Evolutionary conservation across 2,888 invertebrate genomes (phyloP), one percentile per base, ranked within the genome.

Genomic region (Heliconius ethilla): DNA sequence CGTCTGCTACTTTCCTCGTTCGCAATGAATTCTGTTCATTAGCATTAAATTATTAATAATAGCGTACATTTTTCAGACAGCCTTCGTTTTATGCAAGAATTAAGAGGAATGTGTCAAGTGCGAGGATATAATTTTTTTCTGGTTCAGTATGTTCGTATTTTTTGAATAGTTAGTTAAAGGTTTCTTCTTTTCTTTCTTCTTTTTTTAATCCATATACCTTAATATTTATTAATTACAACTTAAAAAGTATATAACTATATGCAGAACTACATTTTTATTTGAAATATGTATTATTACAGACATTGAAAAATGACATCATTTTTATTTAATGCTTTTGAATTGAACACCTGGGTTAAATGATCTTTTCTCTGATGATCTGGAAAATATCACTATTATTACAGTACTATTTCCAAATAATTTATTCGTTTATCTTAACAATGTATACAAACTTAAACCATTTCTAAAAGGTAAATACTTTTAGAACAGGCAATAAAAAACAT

Each of bases 41-140:
- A 80, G 70, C 81, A 81, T 82, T 80, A 81, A 81, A 81, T 81
- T 82, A 82, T 80, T 82, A 82, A 81, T 78, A 78, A 75, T 80
- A 55, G 81, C 73, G n/a, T 70, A 70, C 77, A 78, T 76, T 83
- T 79, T 81, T 76, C 69, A 55, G 77, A 81, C 77, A 79, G 77
- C 77, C 63, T 65, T 75, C 81, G 75, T 76, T 82, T 77, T 72
- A 66, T 74, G 77, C 59, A 73, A 73, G 66, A 77, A 81, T 82
- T 81, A 82, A 81, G 55, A 69, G 40, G 59, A 75, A 69, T 62
- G 51, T 72, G 22, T 37, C 27, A 77, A 79, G 69, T 73, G 37
- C n/a, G 62, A 40, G 25, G 18, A 25, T 55, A 37, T 70, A 15
- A 25, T 45, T 73, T 40, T 65, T 18, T 10, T 51, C 9, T 51